Conservation (phyloP, 2,113 vertebrate species). For the Ancistrus triradiatus region DNA sequence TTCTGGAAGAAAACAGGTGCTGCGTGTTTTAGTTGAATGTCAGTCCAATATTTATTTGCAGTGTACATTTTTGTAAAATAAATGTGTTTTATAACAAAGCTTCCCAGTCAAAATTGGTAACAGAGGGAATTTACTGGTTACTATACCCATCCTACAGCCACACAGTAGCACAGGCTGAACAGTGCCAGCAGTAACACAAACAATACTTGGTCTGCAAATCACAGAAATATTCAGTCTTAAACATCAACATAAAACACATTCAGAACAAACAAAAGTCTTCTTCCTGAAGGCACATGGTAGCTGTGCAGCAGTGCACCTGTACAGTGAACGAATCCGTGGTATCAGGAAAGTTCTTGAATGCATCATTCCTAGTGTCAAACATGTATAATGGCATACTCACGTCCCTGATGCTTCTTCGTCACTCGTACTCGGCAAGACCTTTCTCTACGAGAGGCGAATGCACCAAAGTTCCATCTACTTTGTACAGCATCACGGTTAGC, state of each 20-base stretch:
- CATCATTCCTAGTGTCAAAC: no score
- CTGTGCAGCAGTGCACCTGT: constrained; percentile 22
- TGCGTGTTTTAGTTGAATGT: constrained; percentile 2
- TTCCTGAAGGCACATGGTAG: background rate
- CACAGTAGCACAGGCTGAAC: background rate
- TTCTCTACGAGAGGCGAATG: constrained; percentile 76
- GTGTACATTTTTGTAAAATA: constrained; percentile 56
- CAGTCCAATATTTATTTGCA: constrained; percentile 58
- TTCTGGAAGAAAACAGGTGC: no score
- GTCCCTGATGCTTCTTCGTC: no score
- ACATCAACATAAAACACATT: background rate
- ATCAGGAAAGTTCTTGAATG: no score
- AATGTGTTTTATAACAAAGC: constrained; percentile 29
- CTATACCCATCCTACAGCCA: constrained; percentile 3
- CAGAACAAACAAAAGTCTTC: background rate
- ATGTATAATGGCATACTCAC: no score
- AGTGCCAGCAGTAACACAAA: background rate
- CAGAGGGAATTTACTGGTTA: constrained; percentile 10
- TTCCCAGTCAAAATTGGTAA: background rate
- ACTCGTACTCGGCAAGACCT: constrained; percentile 77
- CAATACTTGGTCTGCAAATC: background rate
- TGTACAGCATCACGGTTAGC: constrained; percentile 73
- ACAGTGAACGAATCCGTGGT: no score
- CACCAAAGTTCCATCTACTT: constrained; percentile 62
- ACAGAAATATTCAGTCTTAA: background rate